Evolutionary conservation across 2,113 vertebrate genomes (phyloP), one percentile per base, ranked within the genome.

Genomic region (Oxyura jamaicensis): DNA sequence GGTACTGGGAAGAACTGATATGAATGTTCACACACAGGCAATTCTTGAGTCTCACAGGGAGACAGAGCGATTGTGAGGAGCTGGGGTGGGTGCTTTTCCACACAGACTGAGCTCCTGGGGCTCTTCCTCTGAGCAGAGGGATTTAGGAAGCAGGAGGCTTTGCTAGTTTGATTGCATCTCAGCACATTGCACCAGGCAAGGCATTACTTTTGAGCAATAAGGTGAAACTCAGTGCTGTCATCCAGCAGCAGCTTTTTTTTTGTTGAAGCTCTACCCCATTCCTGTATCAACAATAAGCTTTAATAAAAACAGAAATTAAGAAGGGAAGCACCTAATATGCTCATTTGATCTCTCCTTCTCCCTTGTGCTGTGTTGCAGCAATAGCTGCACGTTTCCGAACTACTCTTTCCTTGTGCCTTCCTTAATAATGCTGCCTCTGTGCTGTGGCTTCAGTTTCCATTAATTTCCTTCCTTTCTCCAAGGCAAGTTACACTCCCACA

Each of bases 391-490:
- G 31, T 91, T 92, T 91, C 65, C 35, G 83, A 65, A 52, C 36
- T 17, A 76, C 28, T 62, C 55, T 23, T 59, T 89, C 60, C 28
- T 81, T 44, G 39, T 46, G 39, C 6, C 26, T 58, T 50, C 35
- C 35, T 26, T 88, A 81, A 81, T 78, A 78, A 79, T 21, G n/a
- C 9, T 75, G 11, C 73, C 55, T 78, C 66, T 79, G 33, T 20
- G 26, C 28, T 58, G 19, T 12, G 46, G 16, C 58, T 91, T 84
- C 56, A 50, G 60, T 28, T 93, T 67, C 93, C 83, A 48, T 71
- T 88, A 62, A 65, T 81, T 94, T 94, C 41, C 42, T 71, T 86
- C 42, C 73, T 60, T 88, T 94, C 77, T 82, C 80, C 48, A 62
- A 77, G 65, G 58, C 50, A 90, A 77, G 41, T 25, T 88, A 65